These are phyloP conservation scores for Drosophila sp. DNA, from an alignment of 1,140 invertebrate genomes.

Conservation along the genomic window DNA sequence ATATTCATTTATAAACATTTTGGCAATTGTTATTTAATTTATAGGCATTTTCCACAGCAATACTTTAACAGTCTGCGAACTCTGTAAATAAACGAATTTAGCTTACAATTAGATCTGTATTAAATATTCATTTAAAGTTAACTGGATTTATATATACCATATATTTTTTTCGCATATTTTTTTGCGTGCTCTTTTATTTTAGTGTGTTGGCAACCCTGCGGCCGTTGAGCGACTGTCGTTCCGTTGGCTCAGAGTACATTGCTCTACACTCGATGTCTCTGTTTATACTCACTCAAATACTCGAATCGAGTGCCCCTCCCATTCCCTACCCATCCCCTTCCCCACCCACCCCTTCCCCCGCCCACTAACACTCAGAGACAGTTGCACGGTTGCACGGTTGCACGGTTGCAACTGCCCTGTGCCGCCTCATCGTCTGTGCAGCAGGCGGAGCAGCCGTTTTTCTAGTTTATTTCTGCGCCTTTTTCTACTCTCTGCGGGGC, in stretches of 20 bases:
- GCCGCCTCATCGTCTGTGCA: conserved; percentile 21
- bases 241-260: conserved; percentile 15
- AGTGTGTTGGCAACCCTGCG: conserved; percentile 37
- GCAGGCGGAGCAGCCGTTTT: conserved; percentile 74
- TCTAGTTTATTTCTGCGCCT: conserved; percentile 77
- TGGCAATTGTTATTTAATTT: too few relatives aligned
- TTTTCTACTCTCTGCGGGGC: conserved; percentile 41
- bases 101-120: too few relatives aligned
- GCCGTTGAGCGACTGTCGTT: background rate
- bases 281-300: conserved; percentile 56
- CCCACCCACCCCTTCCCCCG: too few relatives aligned
- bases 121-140: too few relatives aligned
- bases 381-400: conserved; percentile 7
- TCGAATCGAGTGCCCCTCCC: conserved; percentile 34
- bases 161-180: too few relatives aligned
- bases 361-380: background rate
- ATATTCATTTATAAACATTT: too few relatives aligned
- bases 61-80: too few relatives aligned
- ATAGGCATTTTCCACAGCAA: too few relatives aligned
- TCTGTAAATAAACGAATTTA: too few relatives aligned
- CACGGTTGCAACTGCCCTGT: conserved; percentile 8
- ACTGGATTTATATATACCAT: too few relatives aligned
- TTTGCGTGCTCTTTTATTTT: background rate
- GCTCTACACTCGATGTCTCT: conserved; percentile 27
- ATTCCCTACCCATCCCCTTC: background rate